Conservation (phyloP, 2,888 invertebrate species). For the Cremastinae sp. region DNA sequence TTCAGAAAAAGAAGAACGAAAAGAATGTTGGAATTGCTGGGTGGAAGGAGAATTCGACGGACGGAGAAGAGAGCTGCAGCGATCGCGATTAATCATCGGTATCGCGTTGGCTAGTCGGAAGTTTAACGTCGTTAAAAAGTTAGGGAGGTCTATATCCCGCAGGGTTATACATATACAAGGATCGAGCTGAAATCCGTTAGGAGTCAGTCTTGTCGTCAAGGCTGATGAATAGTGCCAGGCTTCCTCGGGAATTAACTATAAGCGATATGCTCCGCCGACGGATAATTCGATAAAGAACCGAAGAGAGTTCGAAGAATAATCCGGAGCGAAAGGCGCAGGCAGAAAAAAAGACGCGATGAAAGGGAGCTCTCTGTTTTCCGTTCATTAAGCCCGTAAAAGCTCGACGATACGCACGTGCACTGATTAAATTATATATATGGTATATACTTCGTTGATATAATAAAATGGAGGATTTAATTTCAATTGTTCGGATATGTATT, state of each 20-base stretch:
- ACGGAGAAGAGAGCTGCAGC: slow-evolving; percentile 2
- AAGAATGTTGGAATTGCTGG: background rate
- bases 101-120: slow-evolving; percentile 10
- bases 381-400: too few species aligned
- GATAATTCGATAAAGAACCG: slow-evolving; percentile 31
- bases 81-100: slow-evolving; percentile 30
- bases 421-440: too few species aligned
- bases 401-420: too few species aligned
- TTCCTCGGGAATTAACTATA: slow-evolving; percentile 29
- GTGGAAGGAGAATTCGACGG: background rate
- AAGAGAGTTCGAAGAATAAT: background rate
- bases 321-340: too few species aligned
- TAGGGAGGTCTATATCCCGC: slow-evolving; percentile 3
- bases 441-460: too few species aligned
- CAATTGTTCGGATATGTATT: too few species aligned
- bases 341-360: too few species aligned
- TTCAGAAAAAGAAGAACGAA: background rate
- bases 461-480: too few species aligned
- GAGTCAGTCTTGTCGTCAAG: slow-evolving; percentile 13
- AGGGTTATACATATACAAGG: background rate
- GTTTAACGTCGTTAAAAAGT: slow-evolving; percentile 39
- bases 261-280: slow-evolving; percentile 40
- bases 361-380: too few species aligned
- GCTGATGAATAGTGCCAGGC: slow-evolving; percentile 31
- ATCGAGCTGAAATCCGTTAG: slow-evolving; percentile 24